A percentile compares a stretch with the other conserved stretches of the same genome.
phyloP scores from a whole-genome alignment of 1,140 invertebrate genomes.

The Harlomillsia oculata region DNA sequence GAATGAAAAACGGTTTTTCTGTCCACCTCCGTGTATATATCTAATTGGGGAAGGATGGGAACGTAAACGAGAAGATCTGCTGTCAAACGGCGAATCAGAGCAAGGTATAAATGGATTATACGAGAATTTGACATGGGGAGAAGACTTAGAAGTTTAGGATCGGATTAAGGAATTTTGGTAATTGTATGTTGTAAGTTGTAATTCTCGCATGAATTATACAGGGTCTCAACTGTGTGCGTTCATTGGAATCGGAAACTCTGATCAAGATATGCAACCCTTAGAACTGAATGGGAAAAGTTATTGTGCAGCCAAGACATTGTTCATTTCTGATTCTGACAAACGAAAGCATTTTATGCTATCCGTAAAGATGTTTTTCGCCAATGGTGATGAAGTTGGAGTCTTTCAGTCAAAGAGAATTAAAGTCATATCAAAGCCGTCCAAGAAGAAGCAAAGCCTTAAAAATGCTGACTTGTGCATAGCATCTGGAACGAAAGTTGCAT shows the following conservation, averaged over 20 bases:
- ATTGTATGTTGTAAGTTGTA: too few species aligned
- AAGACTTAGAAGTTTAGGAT: too few species aligned
- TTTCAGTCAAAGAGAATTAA: conserved; percentile 59
- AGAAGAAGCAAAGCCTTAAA: conserved; percentile 63
- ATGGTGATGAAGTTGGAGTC: conserved; percentile 54
- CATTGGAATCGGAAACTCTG: conserved; percentile 58
- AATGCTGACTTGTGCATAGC: conserved; percentile 62
- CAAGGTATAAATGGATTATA: too few species aligned
- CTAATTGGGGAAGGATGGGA: conserved; percentile 57
- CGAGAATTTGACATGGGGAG: too few species aligned
- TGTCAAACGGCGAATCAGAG: conserved; percentile 41
- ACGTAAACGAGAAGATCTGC: conserved; percentile 46
- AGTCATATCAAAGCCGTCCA: conserved; percentile 62
- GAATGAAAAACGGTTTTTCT: conserved; percentile 64
- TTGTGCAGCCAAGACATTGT: conserved; percentile 61
- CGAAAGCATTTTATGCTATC: conserved; percentile 59
- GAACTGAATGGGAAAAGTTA: conserved; percentile 59
- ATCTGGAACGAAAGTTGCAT: conserved; percentile 57
- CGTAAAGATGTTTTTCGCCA: conserved; percentile 58
- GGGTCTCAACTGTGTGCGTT: conserved; percentile 51
- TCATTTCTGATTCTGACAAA: conserved; percentile 61
- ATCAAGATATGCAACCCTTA: conserved; percentile 58
- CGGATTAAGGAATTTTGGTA: too few species aligned
- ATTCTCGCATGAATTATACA: too few species aligned
- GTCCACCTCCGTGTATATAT: conserved; percentile 61